Base-by-base conservation (phyloP, 2,888 invertebrate genomes). In the Platycheirus rosarum region DNA sequence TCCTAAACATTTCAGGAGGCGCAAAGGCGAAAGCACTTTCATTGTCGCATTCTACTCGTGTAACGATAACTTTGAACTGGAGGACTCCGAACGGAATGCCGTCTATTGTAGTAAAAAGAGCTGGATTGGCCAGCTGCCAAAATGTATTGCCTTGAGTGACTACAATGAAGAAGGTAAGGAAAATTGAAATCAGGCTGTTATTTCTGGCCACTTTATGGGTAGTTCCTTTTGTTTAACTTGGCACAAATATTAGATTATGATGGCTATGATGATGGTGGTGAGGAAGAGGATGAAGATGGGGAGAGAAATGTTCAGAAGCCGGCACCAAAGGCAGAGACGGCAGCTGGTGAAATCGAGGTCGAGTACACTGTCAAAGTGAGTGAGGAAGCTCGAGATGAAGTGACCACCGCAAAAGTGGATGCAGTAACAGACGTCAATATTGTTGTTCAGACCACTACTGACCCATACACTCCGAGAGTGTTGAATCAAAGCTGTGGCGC, bases 81-180 rank as follows among this genome's bases (percentile, higher is more conserved):
- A 91, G 82, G 90, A 91, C 55, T 85, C 88, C 1, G 90, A 89
- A 51, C 88, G 89, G 26, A 91, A 91, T 84, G 91, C 91, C 49
- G 90, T 93, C 85, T 93, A 92, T 87, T 94, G 93, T 87, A 92
- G 92, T 85, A 88, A 90, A 68, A 90, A 90, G 51, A 89, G 89
- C 85, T 94, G 94, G 94, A 88, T 93, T 74, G 93, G 93, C 7
- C 90, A 91, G 48, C 87, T 90, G 80, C 93, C 93, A 16, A 89
- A 89, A 65, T 93, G 93, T 86, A 79, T 88, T 40, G 70, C 86
- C 2, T 7, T 84, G 48, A 68, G 69, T 3, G 87, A 88, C 42
- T 87, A 88, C 13, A 20, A 44, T 2, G 87, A 88, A 9, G 86
- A 84, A 1, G 86, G 75, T 75, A 71, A 40, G 73, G 48, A 32